Conservation (phyloP, 2,888 invertebrate genomes). For the Scaptomyza polygonia region DNA sequence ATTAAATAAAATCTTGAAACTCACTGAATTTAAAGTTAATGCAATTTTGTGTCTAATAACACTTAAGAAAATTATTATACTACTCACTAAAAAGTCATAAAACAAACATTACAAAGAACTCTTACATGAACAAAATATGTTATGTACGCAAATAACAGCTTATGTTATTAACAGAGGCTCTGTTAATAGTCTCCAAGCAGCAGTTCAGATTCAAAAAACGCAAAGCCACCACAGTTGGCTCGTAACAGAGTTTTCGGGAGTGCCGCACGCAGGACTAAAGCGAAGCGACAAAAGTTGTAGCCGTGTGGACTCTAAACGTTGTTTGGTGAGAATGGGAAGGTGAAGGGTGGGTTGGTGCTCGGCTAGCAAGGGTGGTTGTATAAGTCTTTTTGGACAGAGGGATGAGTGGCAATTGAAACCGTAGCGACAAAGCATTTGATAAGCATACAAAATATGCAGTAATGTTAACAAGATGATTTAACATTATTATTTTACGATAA, state of each 20-base stretch:
- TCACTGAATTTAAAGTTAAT: too few relatives aligned
- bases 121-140: neutral
- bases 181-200: constrained; percentile 36
- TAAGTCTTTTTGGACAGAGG: constrained; percentile 23
- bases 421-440: constrained; percentile 18
- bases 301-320: constrained; percentile 40
- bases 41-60: too few relatives aligned
- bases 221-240: constrained; percentile 34
- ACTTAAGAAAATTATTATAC: too few relatives aligned
- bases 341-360: constrained; percentile 21
- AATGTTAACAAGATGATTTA: constrained; percentile 39
- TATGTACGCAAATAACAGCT: constrained; percentile 4
- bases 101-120: neutral
- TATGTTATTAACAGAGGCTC: constrained; percentile 12
- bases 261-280: neutral
- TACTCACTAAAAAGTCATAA: neutral
- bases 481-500: constrained; percentile 17
- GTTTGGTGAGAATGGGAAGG: neutral
- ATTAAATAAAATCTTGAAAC: too few relatives aligned
- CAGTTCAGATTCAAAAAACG: constrained; percentile 40
- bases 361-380: constrained; percentile 27
- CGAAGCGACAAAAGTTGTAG: constrained; percentile 49
- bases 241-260: neutral
- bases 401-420: constrained; percentile 23
- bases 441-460: constrained; percentile 6